Percentiles rank a stretch among this genome's conserved stretches.
phyloP scores from a whole-genome alignment of 2,797 vertebrate species.

The Threskiornis aethiopicus region DNA sequence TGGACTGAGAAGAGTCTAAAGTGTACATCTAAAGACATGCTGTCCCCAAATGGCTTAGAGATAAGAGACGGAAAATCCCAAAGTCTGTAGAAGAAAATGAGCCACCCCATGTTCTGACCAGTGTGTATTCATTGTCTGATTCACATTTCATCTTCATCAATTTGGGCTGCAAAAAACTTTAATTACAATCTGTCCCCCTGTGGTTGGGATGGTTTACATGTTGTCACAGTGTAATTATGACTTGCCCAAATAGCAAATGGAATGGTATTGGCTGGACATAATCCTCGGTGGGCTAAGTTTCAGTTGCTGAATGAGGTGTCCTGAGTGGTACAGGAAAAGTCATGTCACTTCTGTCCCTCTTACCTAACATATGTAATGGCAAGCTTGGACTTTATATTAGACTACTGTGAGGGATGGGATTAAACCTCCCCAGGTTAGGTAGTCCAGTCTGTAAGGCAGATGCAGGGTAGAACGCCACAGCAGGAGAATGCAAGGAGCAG shows the following conservation, averaged over 20 bases:
- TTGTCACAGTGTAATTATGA: background rate
- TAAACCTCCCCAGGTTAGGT: background rate
- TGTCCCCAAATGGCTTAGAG: background rate
- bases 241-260: background rate
- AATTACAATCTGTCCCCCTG: background rate
- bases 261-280: background rate
- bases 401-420: background rate
- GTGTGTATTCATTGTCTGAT: background rate
- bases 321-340: background rate
- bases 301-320: rapidly evolving
- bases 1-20: background rate
- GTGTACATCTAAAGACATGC: rapidly evolving
- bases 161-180: background rate
- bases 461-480: background rate
- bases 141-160: background rate
- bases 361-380: background rate
- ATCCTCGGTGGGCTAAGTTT: background rate
- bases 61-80: background rate
- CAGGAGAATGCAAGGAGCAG: background rate
- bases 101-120: background rate
- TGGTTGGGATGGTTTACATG: background rate
- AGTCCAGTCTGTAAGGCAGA: background rate
- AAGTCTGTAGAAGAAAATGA: background rate
- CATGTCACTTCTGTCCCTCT: background rate
- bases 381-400: background rate